Conservation (phyloP, 2,113 vertebrate genomes). For the Sterrhoptilus dennistouni region DNA sequence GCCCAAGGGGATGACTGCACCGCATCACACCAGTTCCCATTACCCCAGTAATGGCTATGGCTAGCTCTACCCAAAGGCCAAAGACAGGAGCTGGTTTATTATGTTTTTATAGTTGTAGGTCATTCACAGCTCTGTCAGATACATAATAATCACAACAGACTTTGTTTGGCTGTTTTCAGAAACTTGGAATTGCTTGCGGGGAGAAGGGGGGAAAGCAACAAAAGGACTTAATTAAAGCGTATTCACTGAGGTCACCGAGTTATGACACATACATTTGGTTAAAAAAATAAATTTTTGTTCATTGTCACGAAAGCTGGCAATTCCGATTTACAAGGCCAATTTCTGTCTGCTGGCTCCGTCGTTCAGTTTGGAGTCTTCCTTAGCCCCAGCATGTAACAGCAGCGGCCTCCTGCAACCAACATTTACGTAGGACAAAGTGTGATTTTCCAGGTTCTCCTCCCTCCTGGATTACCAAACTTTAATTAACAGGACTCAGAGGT, state of each 20-base stretch:
- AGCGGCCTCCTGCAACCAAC: neutral
- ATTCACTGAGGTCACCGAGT: constrained; percentile 50
- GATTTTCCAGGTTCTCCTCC: constrained; percentile 15
- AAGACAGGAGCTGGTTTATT: constrained; percentile 20
- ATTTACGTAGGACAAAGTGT: neutral
- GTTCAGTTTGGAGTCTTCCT: neutral
- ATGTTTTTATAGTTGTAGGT: constrained; percentile 26
- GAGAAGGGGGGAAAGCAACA: constrained; percentile 40
- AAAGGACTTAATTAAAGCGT: constrained; percentile 53
- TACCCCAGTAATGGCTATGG: neutral
- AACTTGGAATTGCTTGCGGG: constrained; percentile 31
- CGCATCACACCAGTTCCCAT: neutral
- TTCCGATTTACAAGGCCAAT: constrained; percentile 4
- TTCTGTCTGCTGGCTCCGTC: neutral
- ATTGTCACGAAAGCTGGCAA: constrained; percentile 40
- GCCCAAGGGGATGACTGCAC: neutral
- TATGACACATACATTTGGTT: constrained; percentile 56
- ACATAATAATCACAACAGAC: constrained; percentile 17
- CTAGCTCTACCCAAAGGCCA: constrained; percentile 12
- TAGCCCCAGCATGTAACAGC: neutral
- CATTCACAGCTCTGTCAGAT: constrained; percentile 52
- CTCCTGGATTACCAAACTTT: neutral
- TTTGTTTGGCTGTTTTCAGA: constrained; percentile 43
- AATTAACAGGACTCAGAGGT: constrained; percentile 32
- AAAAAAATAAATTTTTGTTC: constrained; percentile 60